A percentile compares a stretch with the other conserved stretches of the same genome.
Conservation (phyloP, 2,113 vertebrate genomes). For the Panurus biarmicus region DNA sequence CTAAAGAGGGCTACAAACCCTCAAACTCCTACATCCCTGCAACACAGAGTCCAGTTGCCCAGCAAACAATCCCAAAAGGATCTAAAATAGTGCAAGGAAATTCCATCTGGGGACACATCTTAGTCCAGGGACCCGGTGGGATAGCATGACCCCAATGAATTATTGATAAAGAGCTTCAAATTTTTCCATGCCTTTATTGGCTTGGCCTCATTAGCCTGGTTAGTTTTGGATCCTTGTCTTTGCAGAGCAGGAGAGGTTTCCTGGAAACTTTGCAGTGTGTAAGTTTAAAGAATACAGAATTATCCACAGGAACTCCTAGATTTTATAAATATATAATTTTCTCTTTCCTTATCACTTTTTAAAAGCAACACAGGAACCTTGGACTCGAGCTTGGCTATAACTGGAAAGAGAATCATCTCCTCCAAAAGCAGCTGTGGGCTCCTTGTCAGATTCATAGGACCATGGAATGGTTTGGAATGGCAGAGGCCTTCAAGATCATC, state of each 20-base stretch:
- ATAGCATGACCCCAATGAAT: neutral
- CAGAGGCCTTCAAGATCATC: neutral
- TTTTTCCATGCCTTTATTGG: neutral
- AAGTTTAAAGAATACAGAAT: neutral
- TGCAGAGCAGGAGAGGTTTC: neutral
- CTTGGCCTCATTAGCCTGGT: neutral
- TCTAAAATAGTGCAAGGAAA: neutral
- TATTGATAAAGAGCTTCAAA: neutral
- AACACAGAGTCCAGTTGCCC: neutral
- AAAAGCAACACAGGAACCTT: neutral
- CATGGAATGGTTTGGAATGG: neutral
- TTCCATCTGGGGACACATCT: neutral
- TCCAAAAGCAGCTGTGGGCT: neutral
- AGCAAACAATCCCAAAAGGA: neutral
- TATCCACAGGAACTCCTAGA: neutral
- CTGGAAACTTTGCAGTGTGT: neutral
- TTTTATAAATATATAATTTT: neutral
- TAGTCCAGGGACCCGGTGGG: neutral
- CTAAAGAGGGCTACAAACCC: neutral
- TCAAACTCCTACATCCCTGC: neutral
- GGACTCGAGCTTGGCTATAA: neutral
- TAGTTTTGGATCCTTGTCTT: neutral
- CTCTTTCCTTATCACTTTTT: neutral
- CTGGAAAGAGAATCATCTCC: neutral
- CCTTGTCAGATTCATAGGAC: neutral